Base-by-base conservation (phyloP, 2,113 vertebrate species). In the Cathartes aura region DNA sequence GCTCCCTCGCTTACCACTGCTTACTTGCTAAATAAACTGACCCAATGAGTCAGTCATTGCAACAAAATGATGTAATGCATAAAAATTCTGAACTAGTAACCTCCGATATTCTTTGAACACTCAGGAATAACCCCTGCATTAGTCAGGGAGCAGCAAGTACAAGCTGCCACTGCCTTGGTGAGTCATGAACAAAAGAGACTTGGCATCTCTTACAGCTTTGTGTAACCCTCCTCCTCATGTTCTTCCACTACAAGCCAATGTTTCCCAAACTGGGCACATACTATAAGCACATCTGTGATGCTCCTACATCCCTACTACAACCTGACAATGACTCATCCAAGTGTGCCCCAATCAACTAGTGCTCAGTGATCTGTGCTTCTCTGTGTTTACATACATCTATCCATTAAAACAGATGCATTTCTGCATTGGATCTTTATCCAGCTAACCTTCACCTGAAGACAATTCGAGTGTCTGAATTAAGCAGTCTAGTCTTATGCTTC, bases 21-120 rank as follows among this genome's bases (percentile, higher is more conserved):
- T 96, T 97, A 80, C 96, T 97, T 96, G 93, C 94, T 96, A 96
- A 91, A 97, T 97, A 97, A 98, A 98, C 97, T 84, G 98, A 97
- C 97, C 89, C 81, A 81, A 73, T 96, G 98, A 98, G 83, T 98
- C 97, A 97, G 83, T 76, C 73, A 43, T 32, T 93, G 70, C 97
- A 93, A 73, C 87, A 92, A 98, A 98, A 97, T 98, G 95, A 98
- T 79, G 94, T 98, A 87, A 98, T 17, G n/a, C 50, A 14, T 95
- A 68, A 97, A 98, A 98, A 98, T 96, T 95, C 94, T 78, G 94
- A 62, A 75, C 94, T 73, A 97, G 94, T 94, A 95, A 97, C 97
- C 97, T 98, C 92, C 93, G 96, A 93, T 93, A 96, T 92, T 89
- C 95, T 88, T 56, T 94, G 97, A 94, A 90, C 68, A 56, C 64